Percentiles rank a stretch among this genome's conserved stretches.
phyloP scores from a whole-genome alignment of 2,888 invertebrate species.

The Aspidiotus rigidus region DNA sequence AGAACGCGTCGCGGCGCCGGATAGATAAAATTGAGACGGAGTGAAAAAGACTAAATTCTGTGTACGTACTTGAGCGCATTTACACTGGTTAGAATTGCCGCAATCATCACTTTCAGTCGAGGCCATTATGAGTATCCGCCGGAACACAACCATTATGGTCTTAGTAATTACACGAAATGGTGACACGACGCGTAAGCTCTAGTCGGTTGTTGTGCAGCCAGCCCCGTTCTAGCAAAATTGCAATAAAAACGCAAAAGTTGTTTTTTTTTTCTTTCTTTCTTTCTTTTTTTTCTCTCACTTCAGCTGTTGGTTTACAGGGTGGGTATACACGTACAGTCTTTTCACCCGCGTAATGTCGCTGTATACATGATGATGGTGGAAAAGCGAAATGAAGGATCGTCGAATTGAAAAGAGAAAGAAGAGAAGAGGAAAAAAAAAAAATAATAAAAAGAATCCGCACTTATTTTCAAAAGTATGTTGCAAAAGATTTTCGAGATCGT shows the following conservation, averaged over 20 bases:
- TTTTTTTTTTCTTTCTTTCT: not conserved
- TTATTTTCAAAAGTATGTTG: too few species aligned
- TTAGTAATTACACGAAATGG: conserved; percentile 13
- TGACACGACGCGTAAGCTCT: conserved; percentile 10
- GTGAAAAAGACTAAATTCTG: not conserved
- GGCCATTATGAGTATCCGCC: conserved; percentile 8
- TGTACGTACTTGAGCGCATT: conserved; percentile 5
- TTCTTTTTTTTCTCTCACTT: not conserved
- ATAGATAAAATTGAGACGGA: not conserved
- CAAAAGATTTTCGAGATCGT: too few species aligned
- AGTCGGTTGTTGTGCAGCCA: not conserved
- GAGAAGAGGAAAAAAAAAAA: too few species aligned
- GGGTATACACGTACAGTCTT: too few species aligned
- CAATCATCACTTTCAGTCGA: conserved; percentile 3
- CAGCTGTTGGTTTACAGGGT: too few species aligned
- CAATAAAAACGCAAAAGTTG: conserved; percentile 10
- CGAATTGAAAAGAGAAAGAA: too few species aligned
- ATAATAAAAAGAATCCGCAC: too few species aligned
- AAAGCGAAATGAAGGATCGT: too few species aligned
- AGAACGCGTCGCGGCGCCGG: not conserved
- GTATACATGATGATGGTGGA: too few species aligned
- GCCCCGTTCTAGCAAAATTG: not conserved
- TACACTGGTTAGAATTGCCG: conserved; percentile 10
- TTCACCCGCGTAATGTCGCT: too few species aligned
- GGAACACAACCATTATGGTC: conserved; percentile 14